A percentile compares a stretch with the other conserved stretches of the same genome.
phyloP scores from a whole-genome alignment of 2,888 invertebrate species.

The Caenorhabditis sinica region DNA sequence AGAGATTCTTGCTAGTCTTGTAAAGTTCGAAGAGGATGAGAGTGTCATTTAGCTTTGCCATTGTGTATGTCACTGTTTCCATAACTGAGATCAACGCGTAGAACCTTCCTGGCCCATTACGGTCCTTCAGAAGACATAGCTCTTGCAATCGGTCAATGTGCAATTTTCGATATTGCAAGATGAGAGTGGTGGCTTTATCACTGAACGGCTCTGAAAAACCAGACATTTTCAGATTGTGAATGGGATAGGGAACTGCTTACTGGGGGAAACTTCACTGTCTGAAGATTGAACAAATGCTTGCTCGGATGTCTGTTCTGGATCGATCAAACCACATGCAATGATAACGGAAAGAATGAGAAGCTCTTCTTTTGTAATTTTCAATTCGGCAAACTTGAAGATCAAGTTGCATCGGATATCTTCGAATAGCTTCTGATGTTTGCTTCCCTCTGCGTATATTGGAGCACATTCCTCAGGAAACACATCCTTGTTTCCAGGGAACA shows the following conservation, averaged over 20 bases:
- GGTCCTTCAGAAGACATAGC: neutral
- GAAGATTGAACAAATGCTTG: neutral
- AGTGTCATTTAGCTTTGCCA: neutral
- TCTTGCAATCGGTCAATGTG: neutral
- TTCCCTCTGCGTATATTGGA: neutral
- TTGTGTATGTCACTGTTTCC: neutral
- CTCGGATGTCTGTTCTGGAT: neutral
- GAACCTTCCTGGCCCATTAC: neutral
- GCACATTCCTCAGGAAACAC: conserved; percentile 22
- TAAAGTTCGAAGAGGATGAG: neutral
- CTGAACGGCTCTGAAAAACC: too few relatives aligned
- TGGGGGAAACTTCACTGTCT: neutral
- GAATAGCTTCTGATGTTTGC: neutral
- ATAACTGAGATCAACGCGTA: neutral
- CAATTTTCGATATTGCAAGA: too few relatives aligned
- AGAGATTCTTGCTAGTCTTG: neutral
- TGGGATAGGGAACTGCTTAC: neutral
- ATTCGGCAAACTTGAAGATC: conserved; percentile 7
- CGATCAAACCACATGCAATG: neutral
- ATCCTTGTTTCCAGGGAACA: conserved; percentile 18
- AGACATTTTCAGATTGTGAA: too few relatives aligned
- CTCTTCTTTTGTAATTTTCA: neutral
- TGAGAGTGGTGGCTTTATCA: too few relatives aligned
- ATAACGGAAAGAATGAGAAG: conserved; percentile 16
- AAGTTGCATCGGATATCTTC: neutral